Base-by-base conservation (phyloP, 1,140 invertebrate genomes). In the Scaptomyza montana region DNA sequence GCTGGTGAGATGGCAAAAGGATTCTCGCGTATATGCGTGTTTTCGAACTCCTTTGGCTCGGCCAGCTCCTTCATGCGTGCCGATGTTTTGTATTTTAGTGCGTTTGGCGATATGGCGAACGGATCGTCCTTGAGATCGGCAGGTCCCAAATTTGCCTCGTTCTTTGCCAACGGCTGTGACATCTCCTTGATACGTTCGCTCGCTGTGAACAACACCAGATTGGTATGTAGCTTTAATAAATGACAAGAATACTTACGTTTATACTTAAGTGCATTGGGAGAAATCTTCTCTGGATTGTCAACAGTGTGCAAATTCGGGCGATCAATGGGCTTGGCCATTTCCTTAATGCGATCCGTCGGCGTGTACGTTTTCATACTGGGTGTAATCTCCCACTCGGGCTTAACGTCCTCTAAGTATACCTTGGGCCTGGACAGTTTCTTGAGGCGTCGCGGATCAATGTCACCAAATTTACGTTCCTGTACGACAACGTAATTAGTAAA, bases 31-130 rank as follows among this genome's bases (percentile, higher is more conserved):
- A 91, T 91, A 53, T 91, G 89, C 0, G 77, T 77, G 28, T 91
- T 91, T 45, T 91, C 89, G 47, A 82, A 91, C 41, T 91, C 89
- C 41, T 89, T 92, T 7, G 93, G 92, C 73, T 93, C 93, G 7
- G 93, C 92, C 56, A 93, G 73, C 64, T 93, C 91, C 50, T 92
- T 77, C 55, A 93, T 93, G 49, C 93, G 89, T 0, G 85, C 61
- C 5, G 92, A 81, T 21, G 92, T 53, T 64, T 92, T 92, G 62
- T 93, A 93, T 50, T 93, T 93, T 21, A 91, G 77, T 0, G 90
- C 90, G 56, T 91, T 91, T 1, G 85, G 77, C 3, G 90, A 76
- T 46, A 91, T 87, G 7, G 47, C 54, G 21, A 91, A 91, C 0
- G 90, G 90, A 67, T 91, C 79, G n/a, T 90, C 90, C 39, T 80